Evolutionary conservation across 2,888 invertebrate genomes (phyloP).

Genomic region (Calameuta filiformis): DNA sequence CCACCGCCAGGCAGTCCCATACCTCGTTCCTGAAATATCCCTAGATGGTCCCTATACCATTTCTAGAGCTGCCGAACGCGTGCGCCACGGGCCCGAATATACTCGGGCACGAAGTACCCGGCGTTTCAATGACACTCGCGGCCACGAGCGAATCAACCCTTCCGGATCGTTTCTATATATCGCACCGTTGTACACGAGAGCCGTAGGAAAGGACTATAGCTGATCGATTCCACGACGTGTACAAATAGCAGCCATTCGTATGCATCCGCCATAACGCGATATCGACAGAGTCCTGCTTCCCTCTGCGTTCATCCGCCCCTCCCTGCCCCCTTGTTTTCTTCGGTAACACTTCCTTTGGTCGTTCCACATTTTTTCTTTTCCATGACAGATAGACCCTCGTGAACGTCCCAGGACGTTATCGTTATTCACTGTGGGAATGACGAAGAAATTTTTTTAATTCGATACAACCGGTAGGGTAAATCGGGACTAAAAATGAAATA

Average conservation of each 20-base stretch:
- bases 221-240: conserved; percentile 19
- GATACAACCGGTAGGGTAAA: background rate
- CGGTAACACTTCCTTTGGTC: background rate
- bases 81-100: background rate
- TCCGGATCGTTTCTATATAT: background rate
- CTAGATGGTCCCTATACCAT: background rate
- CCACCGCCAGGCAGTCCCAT: background rate
- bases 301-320: background rate
- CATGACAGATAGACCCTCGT: background rate
- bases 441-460: background rate
- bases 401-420: background rate
- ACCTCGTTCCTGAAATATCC: background rate
- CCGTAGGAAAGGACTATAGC: background rate
- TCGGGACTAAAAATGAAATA: background rate
- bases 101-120: background rate
- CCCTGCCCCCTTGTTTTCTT: background rate
- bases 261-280: conserved; percentile 13
- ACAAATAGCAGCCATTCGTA: conserved; percentile 20
- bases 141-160: background rate
- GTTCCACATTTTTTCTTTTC: background rate
- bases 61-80: background rate
- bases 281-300: background rate
- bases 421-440: background rate
- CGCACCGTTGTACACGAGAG: background rate
- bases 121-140: background rate